Conservation (phyloP, 2,797 vertebrate species). For the Microctenopoma stevenorrisi region DNA sequence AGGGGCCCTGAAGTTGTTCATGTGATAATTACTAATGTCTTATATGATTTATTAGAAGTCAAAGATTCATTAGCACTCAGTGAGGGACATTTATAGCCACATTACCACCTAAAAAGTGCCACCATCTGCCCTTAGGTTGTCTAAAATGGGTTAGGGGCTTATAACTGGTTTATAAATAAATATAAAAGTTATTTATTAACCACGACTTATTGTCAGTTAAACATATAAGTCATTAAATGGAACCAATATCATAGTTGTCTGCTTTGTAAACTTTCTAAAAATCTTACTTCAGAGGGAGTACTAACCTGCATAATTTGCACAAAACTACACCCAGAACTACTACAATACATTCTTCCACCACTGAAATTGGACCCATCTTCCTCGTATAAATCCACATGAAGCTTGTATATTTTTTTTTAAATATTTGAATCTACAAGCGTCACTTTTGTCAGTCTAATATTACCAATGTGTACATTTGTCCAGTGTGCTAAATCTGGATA, state of each 20-base stretch:
- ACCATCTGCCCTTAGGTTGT: neutral
- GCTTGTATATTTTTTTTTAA: neutral
- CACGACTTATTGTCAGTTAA: neutral
- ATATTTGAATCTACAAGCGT: neutral
- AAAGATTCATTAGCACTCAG: neutral
- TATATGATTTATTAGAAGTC: neutral
- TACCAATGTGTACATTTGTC: too few relatives aligned
- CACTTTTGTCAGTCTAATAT: neutral
- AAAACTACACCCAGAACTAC: neutral
- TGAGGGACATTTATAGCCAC: neutral
- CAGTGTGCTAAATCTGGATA: neutral
- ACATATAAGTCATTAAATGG: neutral
- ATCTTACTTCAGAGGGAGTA: neutral
- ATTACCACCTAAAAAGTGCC: neutral
- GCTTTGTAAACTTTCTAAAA: neutral
- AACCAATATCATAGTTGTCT: too few relatives aligned
- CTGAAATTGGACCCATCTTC: neutral
- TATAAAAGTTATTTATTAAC: neutral
- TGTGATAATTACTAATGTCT: neutral
- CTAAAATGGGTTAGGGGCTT: neutral
- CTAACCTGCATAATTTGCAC: too few relatives aligned
- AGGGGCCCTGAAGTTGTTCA: neutral
- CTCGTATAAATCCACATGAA: neutral
- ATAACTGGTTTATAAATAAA: neutral
- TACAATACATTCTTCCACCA: neutral